A percentile compares a stretch with the other conserved stretches of the same genome.
Conservation (phyloP, 2,113 vertebrate species). For the Zosterops hypoxanthus region DNA sequence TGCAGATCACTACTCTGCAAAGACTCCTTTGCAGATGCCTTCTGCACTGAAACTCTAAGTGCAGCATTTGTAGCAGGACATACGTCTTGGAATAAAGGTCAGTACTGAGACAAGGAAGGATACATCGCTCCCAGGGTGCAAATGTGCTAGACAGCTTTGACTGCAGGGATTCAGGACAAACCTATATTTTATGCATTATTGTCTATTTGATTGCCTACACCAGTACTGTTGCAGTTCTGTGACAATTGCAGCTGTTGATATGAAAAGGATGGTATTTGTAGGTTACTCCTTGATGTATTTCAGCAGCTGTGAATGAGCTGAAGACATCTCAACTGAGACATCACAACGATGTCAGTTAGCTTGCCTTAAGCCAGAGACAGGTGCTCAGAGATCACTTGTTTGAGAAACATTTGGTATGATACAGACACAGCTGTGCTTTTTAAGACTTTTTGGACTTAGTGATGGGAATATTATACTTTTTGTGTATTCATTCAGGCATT, state of each 20-base stretch:
- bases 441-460: neutral
- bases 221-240: neutral
- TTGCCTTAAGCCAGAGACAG: neutral
- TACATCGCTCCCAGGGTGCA: neutral
- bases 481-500: neutral
- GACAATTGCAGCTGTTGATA: neutral
- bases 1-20: neutral
- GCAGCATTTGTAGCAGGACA: neutral
- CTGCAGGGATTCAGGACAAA: neutral
- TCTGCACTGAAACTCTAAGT: neutral
- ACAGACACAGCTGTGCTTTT: neutral
- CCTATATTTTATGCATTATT: neutral
- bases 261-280: neutral
- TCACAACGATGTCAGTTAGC: neutral
- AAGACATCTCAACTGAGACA: neutral
- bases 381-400: neutral
- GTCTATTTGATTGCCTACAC: neutral
- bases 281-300: neutral
- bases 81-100: neutral
- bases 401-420: neutral
- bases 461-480: neutral
- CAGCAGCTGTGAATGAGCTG: conserved; percentile 37
- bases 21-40: neutral
- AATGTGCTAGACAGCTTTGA: neutral
- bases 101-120: neutral